A percentile compares a stretch with the other conserved stretches of the same genome.
Evolutionary conservation across 2,888 invertebrate genomes (phyloP).

Genomic region (Agrochola lychnidis): DNA sequence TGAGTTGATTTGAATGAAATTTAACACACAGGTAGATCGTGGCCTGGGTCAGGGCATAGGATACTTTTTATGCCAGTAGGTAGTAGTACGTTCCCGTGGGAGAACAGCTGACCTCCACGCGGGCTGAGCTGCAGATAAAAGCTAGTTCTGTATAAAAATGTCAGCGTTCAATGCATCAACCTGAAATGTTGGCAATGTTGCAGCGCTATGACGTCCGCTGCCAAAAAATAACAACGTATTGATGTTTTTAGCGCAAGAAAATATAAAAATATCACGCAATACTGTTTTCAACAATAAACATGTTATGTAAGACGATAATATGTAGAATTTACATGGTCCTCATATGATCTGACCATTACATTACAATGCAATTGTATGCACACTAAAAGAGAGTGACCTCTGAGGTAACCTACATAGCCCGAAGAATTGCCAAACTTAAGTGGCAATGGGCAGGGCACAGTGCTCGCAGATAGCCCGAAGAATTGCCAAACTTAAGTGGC

Average conservation of each 20-base stretch:
- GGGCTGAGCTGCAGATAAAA: too few relatives aligned
- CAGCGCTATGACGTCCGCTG: conserved; percentile 42
- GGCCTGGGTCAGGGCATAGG: neutral
- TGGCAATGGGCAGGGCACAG: too few relatives aligned
- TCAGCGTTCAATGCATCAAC: conserved; percentile 34
- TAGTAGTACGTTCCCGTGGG: neutral
- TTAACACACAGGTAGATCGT: neutral
- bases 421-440: too few relatives aligned
- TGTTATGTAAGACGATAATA: conserved; percentile 12
- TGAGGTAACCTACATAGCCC: too few relatives aligned
- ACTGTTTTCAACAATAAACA: conserved; percentile 18
- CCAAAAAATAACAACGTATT: conserved; percentile 43
- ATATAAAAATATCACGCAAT: conserved; percentile 24
- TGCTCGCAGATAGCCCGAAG: too few relatives aligned
- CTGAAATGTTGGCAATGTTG: conserved; percentile 47
- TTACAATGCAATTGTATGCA: neutral
- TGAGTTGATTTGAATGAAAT: neutral
- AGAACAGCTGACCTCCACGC: neutral
- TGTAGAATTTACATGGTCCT: neutral
- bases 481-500: too few relatives aligned
- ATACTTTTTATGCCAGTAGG: neutral
- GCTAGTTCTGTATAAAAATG: neutral
- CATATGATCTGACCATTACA: neutral
- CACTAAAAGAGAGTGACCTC: neutral
- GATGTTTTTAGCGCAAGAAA: conserved; percentile 47